A percentile compares a stretch with the other conserved stretches of the same genome.
Conservation (phyloP, 2,888 invertebrate species). For the Bellardia bayeri region DNA sequence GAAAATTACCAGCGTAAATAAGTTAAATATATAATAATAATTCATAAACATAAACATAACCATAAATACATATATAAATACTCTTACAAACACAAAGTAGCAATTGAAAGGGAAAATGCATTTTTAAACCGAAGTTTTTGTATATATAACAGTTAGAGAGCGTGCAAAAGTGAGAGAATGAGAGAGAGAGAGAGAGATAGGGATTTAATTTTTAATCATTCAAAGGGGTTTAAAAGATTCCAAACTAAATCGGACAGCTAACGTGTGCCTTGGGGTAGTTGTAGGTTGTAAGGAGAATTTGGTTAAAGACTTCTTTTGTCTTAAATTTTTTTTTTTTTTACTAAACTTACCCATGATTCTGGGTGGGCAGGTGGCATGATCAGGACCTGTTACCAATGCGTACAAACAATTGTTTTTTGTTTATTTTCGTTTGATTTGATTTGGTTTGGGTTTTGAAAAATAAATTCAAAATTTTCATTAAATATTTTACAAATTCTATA, state of each 20-base stretch:
- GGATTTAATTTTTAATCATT: constrained; percentile 15
- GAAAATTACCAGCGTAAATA: neutral
- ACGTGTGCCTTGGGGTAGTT: no score
- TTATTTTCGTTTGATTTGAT: constrained; percentile 52
- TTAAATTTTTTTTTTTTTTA: constrained; percentile 27
- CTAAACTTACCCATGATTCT: constrained; percentile 84
- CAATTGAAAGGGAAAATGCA: no score
- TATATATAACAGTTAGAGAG: neutral
- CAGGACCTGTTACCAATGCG: constrained; percentile 82
- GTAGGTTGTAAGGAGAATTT: neutral
- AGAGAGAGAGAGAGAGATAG: constrained; percentile 2
- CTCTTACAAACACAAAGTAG: no score
- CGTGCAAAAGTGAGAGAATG: neutral
- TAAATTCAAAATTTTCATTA: constrained; percentile 55
- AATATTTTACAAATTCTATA: constrained; percentile 21
- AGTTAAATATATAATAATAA: neutral
- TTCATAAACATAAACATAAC: no score
- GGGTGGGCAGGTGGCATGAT: constrained; percentile 84
- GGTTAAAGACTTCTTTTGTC: constrained; percentile 2
- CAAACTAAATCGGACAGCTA: constrained; percentile 1
- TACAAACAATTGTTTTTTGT: constrained; percentile 65
- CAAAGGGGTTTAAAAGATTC: neutral
- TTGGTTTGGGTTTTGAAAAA: constrained; percentile 42
- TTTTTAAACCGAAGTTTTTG: neutral
- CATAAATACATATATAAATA: no score